These are phyloP conservation scores for Hermetia illucens DNA, from an alignment of 1,140 invertebrate species.

Conservation along the genomic window DNA sequence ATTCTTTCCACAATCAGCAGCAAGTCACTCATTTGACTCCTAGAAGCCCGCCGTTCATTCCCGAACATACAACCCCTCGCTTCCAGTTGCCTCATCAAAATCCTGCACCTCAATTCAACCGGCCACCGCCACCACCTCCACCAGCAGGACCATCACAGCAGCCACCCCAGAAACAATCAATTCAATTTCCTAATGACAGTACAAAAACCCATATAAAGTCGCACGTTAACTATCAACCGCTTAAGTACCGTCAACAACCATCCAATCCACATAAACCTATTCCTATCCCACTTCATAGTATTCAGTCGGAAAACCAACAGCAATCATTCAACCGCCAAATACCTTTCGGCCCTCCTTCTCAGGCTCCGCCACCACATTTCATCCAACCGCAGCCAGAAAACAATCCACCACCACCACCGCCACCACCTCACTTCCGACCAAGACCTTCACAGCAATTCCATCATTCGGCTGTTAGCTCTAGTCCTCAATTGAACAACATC, in stretches of 20 bases:
- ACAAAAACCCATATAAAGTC: not conserved
- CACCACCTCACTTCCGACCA: conserved; percentile 19
- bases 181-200: not conserved
- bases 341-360: conserved; percentile 10
- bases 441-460: conserved; percentile 3
- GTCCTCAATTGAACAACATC: no score
- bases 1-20: conserved; percentile 3
- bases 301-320: conserved; percentile 17
- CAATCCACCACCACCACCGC: conserved; percentile 16
- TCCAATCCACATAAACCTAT: conserved; percentile 8
- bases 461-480: no score
- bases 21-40: conserved; percentile 9
- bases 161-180: conserved; percentile 9
- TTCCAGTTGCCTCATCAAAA: conserved; percentile 20
- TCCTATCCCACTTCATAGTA: conserved; percentile 18
- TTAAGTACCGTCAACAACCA: conserved; percentile 2
- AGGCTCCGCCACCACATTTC: conserved; percentile 22
- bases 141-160: conserved; percentile 7
- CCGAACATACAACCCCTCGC: no score
- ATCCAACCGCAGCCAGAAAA: conserved; percentile 14
- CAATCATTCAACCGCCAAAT: conserved; percentile 10
- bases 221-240: conserved; percentile 2
- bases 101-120: conserved; percentile 12
- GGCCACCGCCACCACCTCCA: conserved; percentile 33
- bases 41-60: no score